These are phyloP conservation scores for Calliphora vicina DNA, from an alignment of 1,140 invertebrate species.

Conservation along the genomic window DNA sequence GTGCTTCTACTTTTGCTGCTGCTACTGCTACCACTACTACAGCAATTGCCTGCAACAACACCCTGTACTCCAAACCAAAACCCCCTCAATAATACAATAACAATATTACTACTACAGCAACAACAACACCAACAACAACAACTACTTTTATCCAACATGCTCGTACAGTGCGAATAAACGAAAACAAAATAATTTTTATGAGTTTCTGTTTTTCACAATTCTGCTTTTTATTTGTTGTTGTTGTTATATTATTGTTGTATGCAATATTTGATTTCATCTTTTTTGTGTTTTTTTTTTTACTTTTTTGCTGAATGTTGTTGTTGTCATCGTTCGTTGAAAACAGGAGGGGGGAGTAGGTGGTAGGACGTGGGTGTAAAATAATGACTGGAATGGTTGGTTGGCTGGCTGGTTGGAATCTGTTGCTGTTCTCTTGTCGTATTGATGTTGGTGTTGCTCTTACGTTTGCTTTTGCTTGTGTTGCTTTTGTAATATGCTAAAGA, in stretches of 20 bases:
- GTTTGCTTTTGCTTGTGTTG: background rate
- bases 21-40: background rate
- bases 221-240: no score
- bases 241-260: no score
- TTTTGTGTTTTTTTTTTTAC: no score
- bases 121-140: background rate
- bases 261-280: no score
- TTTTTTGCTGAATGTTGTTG: no score
- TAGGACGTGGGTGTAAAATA: no score
- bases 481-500: background rate
- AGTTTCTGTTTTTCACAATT: background rate
- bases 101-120: background rate
- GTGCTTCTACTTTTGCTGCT: constrained; percentile 22
- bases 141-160: background rate
- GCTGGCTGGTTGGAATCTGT: background rate
- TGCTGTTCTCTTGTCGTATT: background rate
- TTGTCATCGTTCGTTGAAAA: no score
- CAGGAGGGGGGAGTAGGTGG: no score
- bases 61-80: background rate
- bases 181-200: background rate
- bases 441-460: background rate
- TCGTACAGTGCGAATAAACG: background rate
- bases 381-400: background rate
- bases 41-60: background rate
- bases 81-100: background rate